A percentile compares a stretch with the other conserved stretches of the same genome.
Conservation (phyloP, 2,113 vertebrate species). For the Apus apus region DNA sequence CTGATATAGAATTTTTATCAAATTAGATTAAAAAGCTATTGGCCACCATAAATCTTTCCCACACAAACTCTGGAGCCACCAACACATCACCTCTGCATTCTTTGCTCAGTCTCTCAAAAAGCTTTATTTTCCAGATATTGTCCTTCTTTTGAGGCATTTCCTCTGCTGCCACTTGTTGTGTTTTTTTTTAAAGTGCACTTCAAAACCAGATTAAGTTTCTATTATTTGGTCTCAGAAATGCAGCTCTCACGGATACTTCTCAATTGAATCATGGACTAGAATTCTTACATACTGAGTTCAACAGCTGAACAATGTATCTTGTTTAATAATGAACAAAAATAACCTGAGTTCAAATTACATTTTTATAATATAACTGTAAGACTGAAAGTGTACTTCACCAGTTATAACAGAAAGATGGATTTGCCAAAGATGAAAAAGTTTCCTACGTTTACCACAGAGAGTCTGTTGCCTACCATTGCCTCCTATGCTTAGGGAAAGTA, state of each 20-base stretch:
- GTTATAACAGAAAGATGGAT: background rate
- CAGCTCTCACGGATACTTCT: background rate
- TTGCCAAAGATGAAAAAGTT: background rate
- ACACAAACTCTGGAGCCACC: background rate
- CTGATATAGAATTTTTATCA: background rate
- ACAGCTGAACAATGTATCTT: background rate
- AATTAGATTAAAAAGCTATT: background rate
- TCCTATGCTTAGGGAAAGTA: background rate
- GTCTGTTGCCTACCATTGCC: background rate
- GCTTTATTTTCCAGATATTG: background rate
- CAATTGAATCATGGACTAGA: background rate
- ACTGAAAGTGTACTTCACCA: background rate
- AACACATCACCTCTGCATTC: background rate
- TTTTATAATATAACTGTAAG: background rate
- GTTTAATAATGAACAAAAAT: background rate
- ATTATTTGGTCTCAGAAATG: background rate
- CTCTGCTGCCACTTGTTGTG: background rate
- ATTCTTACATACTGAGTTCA: background rate
- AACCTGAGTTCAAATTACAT: background rate
- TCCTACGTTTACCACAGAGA: background rate
- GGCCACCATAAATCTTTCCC: background rate
- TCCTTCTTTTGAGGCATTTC: background rate
- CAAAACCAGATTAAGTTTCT: background rate
- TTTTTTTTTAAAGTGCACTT: background rate
- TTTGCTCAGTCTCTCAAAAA: background rate